Base-by-base conservation (phyloP, 1,140 invertebrate genomes). In the Diachasmimorpha longicaudata region DNA sequence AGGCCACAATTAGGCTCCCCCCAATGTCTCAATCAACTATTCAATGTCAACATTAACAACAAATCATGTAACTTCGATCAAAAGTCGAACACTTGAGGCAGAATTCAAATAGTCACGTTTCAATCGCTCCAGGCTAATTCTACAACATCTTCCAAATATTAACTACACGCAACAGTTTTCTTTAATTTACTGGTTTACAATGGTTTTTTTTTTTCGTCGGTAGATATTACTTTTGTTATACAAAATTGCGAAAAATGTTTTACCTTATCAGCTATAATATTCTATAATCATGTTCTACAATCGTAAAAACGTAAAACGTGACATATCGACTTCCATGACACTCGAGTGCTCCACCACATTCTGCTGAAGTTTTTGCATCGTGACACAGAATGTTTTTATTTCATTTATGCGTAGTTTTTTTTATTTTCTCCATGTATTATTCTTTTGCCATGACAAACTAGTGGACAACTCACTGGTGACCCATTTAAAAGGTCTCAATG, bases 181-280 rank as follows among this genome's bases (percentile, higher is more conserved):
- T 31, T 10, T 46, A 39, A 42, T 69, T n/a, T 19, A 77, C 37
- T 44, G 42, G 37, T 16, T 55, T 23, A 48, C 72, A 46, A 19
- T 36, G 25, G 14, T 42, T 52, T 70, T 68, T 76, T 68, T 67
- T 71, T 72, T 48, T 48, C n/a, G n/a, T n/a, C n/a, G n/a, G 19
- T 70, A 37, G 55, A 23, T 75, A 55, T 48, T 75, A 55, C 58
- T 70, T 36, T 77, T 74, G 69, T 72, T 58, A 75, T 78, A 78
- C 70, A 78, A 78, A 78, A 78, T 78, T 78, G 74, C 77, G 77
- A 78, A 78, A 78, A 78, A 76, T 74, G 31, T 68, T 71, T 78
- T 44, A 69, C 72, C 74, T 76, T 78, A 78, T 52, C 71, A 69
- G 44, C 74, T 78, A 78, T 69, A 71, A 76, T 78, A 77, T 70